A percentile compares a stretch with the other conserved stretches of the same genome.
phyloP scores from a whole-genome alignment of 1,140 invertebrate species.

The Lordiphosa stackelbergi region DNA sequence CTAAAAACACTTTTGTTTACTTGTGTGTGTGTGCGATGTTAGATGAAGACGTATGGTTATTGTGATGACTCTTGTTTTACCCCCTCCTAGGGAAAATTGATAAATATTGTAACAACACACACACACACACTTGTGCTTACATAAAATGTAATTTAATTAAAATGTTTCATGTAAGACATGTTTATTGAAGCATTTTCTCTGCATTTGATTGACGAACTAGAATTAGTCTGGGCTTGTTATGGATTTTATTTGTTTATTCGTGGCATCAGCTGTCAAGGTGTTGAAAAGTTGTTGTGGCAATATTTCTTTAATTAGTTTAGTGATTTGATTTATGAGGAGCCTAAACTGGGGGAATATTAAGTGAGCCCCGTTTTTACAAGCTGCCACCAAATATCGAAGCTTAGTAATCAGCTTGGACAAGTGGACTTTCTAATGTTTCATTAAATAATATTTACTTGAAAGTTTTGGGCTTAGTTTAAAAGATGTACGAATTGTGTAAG shows the following conservation, averaged over 20 bases:
- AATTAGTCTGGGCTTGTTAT: constrained; percentile 17
- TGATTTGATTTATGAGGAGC: constrained; percentile 7
- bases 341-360: constrained; percentile 3
- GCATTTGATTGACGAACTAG: constrained; percentile 67
- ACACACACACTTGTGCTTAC: constrained; percentile 6
- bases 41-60: constrained; percentile 74
- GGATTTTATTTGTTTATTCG: constrained; percentile 23
- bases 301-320: constrained; percentile 47
- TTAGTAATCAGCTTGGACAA: too few species aligned
- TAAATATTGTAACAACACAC: constrained; percentile 62
- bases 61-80: constrained; percentile 64
- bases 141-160: constrained; percentile 73
- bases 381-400: neutral
- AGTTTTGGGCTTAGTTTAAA: too few species aligned
- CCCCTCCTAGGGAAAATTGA: constrained; percentile 46
- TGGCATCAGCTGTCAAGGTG: constrained; percentile 60
- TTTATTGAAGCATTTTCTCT: constrained; percentile 71
- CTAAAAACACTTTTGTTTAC: constrained; percentile 71
- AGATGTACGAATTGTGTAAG: too few species aligned
- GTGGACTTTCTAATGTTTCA: too few species aligned
- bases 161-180: constrained; percentile 74
- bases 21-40: constrained; percentile 34
- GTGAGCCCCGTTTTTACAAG: neutral
- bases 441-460: too few species aligned
- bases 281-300: constrained; percentile 43